Evolutionary conservation across 2,797 vertebrate genomes (phyloP).

Genomic region (Tympanoctomys barrerae): DNA sequence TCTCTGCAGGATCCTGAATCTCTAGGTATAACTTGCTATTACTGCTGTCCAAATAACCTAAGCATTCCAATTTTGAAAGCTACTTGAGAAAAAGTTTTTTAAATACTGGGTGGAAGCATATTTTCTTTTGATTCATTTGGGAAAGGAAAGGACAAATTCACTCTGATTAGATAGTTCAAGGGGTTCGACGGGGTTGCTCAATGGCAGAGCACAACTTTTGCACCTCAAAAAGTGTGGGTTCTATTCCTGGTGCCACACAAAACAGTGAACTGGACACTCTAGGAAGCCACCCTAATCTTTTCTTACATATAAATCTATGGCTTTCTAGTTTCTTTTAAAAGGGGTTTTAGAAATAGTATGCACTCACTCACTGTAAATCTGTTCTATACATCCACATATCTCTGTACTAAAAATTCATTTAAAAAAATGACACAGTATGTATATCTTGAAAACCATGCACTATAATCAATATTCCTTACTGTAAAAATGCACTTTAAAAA

Average conservation of each 20-base stretch:
- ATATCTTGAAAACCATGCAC: slow-evolving; percentile 73
- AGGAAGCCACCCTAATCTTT: background rate
- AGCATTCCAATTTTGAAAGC: background rate
- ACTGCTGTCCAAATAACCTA: background rate
- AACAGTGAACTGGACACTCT: background rate
- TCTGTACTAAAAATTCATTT: slow-evolving; percentile 41
- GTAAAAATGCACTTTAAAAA: slow-evolving; percentile 69
- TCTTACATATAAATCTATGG: background rate
- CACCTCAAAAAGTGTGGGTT: background rate
- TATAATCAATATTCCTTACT: slow-evolving; percentile 75
- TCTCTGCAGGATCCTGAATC: background rate
- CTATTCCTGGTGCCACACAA: background rate
- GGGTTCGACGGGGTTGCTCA: background rate
- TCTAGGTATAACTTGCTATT: background rate
- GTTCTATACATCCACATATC: slow-evolving; percentile 38
- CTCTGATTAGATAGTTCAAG: background rate
- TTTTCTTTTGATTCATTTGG: background rate
- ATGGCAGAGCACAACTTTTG: background rate
- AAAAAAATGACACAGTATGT: slow-evolving; percentile 71
- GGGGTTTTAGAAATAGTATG: slow-evolving; percentile 62
- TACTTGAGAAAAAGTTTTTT: background rate
- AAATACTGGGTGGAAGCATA: background rate
- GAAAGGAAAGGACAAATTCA: background rate
- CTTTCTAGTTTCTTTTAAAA: slow-evolving; percentile 55
- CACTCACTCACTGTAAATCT: slow-evolving; percentile 40